phyloP scores from a whole-genome alignment of 2,888 invertebrate species.

The Dermolepida albohirtum region DNA sequence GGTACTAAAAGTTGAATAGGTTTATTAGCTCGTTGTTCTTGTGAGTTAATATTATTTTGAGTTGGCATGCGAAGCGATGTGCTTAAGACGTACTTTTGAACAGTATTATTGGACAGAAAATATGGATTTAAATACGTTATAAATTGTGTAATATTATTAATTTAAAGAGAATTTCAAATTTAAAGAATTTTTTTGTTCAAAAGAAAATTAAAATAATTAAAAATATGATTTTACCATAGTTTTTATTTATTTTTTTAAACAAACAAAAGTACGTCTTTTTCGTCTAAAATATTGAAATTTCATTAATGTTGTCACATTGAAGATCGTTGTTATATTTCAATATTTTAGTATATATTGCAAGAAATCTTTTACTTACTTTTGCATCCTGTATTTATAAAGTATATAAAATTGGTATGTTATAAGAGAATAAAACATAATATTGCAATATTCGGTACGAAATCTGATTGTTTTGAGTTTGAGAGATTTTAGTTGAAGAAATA shows the following conservation, averaged over 20 bases:
- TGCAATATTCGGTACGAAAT: too few relatives aligned
- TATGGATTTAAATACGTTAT: background rate
- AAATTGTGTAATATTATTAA: constrained; percentile 1
- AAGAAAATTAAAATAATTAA: background rate
- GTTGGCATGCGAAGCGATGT: constrained; percentile 38
- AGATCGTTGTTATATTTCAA: constrained; percentile 8
- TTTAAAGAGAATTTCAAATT: background rate
- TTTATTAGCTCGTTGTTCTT: constrained; percentile 11
- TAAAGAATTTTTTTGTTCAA: background rate
- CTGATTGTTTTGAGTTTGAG: too few relatives aligned
- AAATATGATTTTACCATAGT: too few relatives aligned
- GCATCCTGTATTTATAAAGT: background rate
- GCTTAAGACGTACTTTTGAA: constrained; percentile 18
- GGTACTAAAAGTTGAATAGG: constrained; percentile 79
- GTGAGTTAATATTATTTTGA: background rate
- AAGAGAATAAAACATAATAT: too few relatives aligned
- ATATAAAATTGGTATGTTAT: too few relatives aligned
- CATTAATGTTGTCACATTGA: background rate
- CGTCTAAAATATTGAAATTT: constrained; percentile 29
- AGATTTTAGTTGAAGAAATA: too few relatives aligned
- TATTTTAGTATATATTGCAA: constrained; percentile 24
- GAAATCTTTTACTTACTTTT: constrained; percentile 25
- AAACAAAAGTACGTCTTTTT: constrained; percentile 12
- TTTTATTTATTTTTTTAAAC: background rate
- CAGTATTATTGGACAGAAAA: background rate